Percentiles rank a stretch among this genome's conserved stretches.
Evolutionary conservation across 2,888 invertebrate genomes (phyloP).

Genomic region (Saturnia japonica): DNA sequence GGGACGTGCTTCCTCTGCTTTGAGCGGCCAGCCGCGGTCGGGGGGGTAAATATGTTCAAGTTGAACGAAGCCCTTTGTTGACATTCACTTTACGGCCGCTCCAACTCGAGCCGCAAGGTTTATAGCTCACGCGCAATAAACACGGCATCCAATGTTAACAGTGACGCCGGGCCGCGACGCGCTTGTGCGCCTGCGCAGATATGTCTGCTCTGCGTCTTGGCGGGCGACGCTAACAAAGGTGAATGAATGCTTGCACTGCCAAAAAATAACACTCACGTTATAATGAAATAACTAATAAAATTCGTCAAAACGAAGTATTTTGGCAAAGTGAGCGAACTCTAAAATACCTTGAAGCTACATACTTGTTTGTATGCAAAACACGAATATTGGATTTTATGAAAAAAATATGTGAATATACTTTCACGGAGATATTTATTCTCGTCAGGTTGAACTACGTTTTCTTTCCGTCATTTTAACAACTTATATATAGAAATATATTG

Average conservation of each 20-base stretch:
- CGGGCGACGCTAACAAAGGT: constrained; percentile 38
- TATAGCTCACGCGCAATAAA: constrained; percentile 62
- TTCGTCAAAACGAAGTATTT: constrained; percentile 27
- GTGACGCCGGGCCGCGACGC: constrained; percentile 34
- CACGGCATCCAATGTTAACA: constrained; percentile 38
- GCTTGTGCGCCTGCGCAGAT: constrained; percentile 19
- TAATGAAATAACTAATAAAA: background rate
- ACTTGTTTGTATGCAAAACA: constrained; percentile 32
- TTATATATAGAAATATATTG: constrained; percentile 57
- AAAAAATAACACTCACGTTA: background rate
- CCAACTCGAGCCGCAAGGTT: constrained; percentile 55
- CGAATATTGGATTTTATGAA: constrained; percentile 37
- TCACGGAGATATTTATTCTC: constrained; percentile 8
- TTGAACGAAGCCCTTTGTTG: constrained; percentile 75
- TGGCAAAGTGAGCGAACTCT: constrained; percentile 39
- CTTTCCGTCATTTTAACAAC: constrained; percentile 60
- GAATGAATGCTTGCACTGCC: constrained; percentile 41
- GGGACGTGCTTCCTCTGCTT: constrained; percentile 78
- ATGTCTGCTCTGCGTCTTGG: constrained; percentile 32
- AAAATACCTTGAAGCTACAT: constrained; percentile 25
- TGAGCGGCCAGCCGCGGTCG: constrained; percentile 63
- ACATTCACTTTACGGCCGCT: constrained; percentile 72
- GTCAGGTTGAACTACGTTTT: constrained; percentile 64
- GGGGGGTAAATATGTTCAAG: constrained; percentile 72
- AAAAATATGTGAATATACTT: constrained; percentile 24